Evolutionary conservation across 2,797 vertebrate genomes (phyloP).

Genomic region (Diplodus puntazzo): DNA sequence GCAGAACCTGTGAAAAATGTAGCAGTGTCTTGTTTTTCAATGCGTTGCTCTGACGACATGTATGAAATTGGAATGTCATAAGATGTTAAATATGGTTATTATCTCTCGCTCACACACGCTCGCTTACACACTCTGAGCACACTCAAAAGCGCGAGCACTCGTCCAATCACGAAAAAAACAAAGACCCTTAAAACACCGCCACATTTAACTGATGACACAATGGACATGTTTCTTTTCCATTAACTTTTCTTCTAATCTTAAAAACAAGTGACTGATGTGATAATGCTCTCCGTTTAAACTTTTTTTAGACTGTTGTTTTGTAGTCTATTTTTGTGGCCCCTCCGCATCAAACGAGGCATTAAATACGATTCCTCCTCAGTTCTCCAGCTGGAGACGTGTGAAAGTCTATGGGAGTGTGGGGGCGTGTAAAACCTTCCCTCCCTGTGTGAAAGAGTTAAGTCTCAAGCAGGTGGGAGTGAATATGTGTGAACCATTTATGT

Average conservation of each 20-base stretch:
- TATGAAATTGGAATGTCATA: constrained; percentile 85
- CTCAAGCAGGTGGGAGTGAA: constrained; percentile 86
- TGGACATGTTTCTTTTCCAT: constrained; percentile 33
- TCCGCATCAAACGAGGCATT: constrained; percentile 82
- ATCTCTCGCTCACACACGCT: constrained; percentile 72
- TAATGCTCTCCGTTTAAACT: constrained; percentile 62
- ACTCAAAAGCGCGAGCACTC: constrained; percentile 48
- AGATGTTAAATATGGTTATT: constrained; percentile 84
- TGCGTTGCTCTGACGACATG: constrained; percentile 80
- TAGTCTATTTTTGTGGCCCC: constrained; percentile 78
- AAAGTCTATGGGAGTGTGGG: constrained; percentile 84
- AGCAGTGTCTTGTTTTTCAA: constrained; percentile 76
- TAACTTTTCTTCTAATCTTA: constrained; percentile 70
- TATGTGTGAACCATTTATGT: constrained; percentile 85
- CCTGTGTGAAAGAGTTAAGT: constrained; percentile 85
- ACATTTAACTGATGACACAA: constrained; percentile 64
- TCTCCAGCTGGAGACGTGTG: constrained; percentile 85
- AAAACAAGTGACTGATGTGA: constrained; percentile 64
- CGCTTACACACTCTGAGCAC: constrained; percentile 56
- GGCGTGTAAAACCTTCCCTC: constrained; percentile 83
- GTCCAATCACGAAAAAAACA: constrained; percentile 48
- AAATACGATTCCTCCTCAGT: constrained; percentile 82
- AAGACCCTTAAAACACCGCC: constrained; percentile 36
- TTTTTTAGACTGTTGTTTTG: constrained; percentile 72
- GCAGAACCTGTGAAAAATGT: constrained; percentile 83